phyloP scores from a whole-genome alignment of 2,113 vertebrate species.

The Sorex araneus region DNA sequence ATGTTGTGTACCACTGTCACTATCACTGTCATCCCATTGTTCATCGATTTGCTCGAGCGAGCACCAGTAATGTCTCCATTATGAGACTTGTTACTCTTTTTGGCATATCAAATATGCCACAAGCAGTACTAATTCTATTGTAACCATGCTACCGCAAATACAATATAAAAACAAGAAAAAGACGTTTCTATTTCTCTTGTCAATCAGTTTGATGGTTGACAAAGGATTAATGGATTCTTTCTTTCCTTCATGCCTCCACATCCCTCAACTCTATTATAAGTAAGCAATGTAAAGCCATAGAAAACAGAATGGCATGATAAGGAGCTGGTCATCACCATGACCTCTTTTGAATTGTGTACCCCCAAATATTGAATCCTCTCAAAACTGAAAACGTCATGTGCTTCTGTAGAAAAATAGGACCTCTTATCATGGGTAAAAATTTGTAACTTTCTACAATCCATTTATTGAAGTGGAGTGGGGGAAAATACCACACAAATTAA shows the following conservation, averaged over 20 bases:
- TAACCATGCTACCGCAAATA: no score
- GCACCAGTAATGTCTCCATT: no score
- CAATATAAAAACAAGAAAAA: no score
- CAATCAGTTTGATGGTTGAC: not conserved
- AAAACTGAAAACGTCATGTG: not conserved
- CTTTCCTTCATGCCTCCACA: conserved; percentile 17
- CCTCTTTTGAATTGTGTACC: not conserved
- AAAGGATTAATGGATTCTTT: no score
- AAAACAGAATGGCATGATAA: conserved; percentile 3
- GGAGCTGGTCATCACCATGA: not conserved
- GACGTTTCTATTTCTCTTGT: no score
- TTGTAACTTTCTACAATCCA: not conserved
- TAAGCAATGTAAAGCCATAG: conserved; percentile 2
- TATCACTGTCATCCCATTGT: no score
- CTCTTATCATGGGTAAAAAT: not conserved
- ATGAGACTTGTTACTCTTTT: no score
- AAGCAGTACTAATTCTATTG: no score
- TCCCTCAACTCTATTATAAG: conserved; percentile 33
- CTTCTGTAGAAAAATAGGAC: not conserved
- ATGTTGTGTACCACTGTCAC: no score
- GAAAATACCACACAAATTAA: conserved; percentile 19
- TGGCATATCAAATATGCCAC: no score
- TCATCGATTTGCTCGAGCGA: no score
- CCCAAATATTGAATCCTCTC: not conserved
- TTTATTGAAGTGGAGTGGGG: conserved; percentile 35